Evolutionary conservation across 2,888 invertebrate species (phyloP).

Genomic region (Scaptomyza reducta): DNA sequence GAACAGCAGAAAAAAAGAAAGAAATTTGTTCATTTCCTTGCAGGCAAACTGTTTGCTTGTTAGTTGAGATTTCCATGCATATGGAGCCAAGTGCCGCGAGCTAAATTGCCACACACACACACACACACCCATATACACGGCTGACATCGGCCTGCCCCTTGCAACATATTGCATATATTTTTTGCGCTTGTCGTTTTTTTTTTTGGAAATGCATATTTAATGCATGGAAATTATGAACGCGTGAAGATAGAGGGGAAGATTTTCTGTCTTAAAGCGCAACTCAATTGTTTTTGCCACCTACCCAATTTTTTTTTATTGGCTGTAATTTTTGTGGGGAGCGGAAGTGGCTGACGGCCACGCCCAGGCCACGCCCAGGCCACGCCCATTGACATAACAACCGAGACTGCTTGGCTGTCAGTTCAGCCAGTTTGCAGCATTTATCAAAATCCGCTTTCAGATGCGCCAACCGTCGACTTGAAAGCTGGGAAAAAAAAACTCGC

Average conservation of each 20-base stretch:
- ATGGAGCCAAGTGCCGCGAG: constrained; percentile 54
- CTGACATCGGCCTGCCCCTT: constrained; percentile 1
- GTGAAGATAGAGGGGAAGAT: no score
- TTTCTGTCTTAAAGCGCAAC: constrained; percentile 24
- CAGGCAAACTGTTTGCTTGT: constrained; percentile 61
- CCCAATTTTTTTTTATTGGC: constrained; percentile 46
- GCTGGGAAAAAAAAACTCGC: constrained; percentile 3
- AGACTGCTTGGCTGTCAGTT: constrained; percentile 30
- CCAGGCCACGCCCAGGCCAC: constrained; percentile 16
- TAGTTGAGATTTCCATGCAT: constrained; percentile 67
- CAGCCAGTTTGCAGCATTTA: constrained; percentile 60
- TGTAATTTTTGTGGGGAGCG: constrained; percentile 38
- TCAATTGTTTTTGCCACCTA: constrained; percentile 2
- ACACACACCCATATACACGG: background rate
- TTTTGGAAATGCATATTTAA: constrained; percentile 67
- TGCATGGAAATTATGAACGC: constrained; percentile 69
- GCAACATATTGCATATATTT: constrained; percentile 56
- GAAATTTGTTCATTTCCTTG: constrained; percentile 45
- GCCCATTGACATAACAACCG: constrained; percentile 16
- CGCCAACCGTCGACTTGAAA: constrained; percentile 3
- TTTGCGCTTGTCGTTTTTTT: constrained; percentile 32
- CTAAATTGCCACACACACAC: constrained; percentile 53
- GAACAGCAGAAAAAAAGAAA: constrained; percentile 7
- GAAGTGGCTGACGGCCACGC: constrained; percentile 33
- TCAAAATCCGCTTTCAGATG: constrained; percentile 62